Base-by-base conservation (phyloP, 2,888 invertebrate species). In the Phortica magna region DNA sequence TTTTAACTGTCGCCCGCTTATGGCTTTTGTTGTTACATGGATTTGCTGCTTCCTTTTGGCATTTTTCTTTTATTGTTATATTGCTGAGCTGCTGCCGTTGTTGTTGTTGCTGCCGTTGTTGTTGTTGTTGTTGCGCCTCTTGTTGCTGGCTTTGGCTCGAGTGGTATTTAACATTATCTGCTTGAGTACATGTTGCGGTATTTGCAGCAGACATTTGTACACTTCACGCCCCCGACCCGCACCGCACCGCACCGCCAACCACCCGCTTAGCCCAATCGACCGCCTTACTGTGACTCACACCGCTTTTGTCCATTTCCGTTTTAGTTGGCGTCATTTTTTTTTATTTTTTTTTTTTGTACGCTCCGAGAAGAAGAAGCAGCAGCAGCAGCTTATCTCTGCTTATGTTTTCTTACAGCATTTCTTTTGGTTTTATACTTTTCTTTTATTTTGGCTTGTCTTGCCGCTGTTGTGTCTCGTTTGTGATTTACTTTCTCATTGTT, bases 151-250 rank as follows among this genome's bases (percentile, higher is more conserved):
- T 77, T 41, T 79, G 76, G 76, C 80, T 87, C 88, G 87, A 88
- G 88, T 88, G 87, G 87, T 87, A 88, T 87, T 88, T 88, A 88
- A 89, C 88, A 88, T 88, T 89, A 88, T 88, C 88, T 89, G 88
- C 86, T 88, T 84, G 88, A 88, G 87, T 86, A 89, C 89, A 89
- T 88, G 89, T 88, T 88, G 89, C 84, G 89, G 88, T 88, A 88
- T 88, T 88, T 88, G 89, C 85, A 82, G 87, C 87, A 87, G 86
- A 88, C 88, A 81, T 83, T 81, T 81, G 78, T 71, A 71, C 80
- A 80, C 79, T 81, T 74, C 75, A 70, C 70, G 22, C 75, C 70
- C 12, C 0, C 39, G 14, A 39, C n/a, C 2, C 48, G 1, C 4
- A 17, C 14, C 17, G 6, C 72, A 65, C 76, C 76, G 75, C 77